phyloP scores from a whole-genome alignment of 1,140 invertebrate species.

The Charaxes varanes region DNA sequence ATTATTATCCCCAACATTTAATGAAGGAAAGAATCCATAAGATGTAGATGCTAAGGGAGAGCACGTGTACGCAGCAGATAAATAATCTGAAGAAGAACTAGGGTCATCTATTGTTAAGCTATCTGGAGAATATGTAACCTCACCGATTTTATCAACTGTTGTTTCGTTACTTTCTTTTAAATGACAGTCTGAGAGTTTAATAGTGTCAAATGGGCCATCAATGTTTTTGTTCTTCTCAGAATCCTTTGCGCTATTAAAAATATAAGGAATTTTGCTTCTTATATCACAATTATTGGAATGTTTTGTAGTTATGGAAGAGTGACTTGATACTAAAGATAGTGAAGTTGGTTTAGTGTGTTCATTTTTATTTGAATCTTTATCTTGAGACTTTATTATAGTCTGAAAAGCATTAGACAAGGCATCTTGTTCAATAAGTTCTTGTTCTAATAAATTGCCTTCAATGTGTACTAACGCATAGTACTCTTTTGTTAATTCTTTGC shows the following conservation, averaged over 20 bases:
- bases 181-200: too few relatives aligned
- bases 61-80: conserved; percentile 52
- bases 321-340: conserved; percentile 58
- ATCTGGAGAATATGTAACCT: conserved; percentile 49
- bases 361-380: conserved; percentile 29
- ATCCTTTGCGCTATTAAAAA: conserved; percentile 25
- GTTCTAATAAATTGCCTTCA: conserved; percentile 54
- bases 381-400: conserved; percentile 54
- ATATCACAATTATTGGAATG: conserved; percentile 64
- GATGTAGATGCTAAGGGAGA: conserved; percentile 44
- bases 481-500: conserved; percentile 52
- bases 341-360: conserved; percentile 51
- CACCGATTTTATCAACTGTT: conserved; percentile 26
- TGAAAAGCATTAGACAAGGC: conserved; percentile 60
- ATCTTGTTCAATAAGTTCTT: conserved; percentile 61
- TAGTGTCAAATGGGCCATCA: too few relatives aligned
- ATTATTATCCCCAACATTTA: conserved; percentile 49
- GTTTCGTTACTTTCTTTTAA: conserved; percentile 22
- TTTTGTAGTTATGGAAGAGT: conserved; percentile 49
- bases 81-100: conserved; percentile 64
- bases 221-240: conserved; percentile 16
- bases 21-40: conserved; percentile 29
- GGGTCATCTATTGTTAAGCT: conserved; percentile 61
- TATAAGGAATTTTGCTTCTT: conserved; percentile 28
- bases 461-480: conserved; percentile 65